Percentiles rank a stretch among this genome's conserved stretches.
Conservation (phyloP, 2,113 vertebrate genomes). For the Lucifuga dentata region DNA sequence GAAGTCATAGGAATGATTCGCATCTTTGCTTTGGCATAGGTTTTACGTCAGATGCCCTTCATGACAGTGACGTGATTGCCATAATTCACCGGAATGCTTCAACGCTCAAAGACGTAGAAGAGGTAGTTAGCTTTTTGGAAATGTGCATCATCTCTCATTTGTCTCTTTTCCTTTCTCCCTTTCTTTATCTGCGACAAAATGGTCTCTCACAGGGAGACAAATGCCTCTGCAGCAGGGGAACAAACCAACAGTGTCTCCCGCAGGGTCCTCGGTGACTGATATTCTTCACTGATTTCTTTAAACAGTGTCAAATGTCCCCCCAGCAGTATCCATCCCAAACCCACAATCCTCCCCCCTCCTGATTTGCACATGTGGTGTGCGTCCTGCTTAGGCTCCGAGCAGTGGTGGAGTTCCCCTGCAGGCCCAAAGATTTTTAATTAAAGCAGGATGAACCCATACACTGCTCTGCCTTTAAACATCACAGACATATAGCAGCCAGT, state of each 20-base stretch:
- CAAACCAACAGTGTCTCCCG: slow-evolving; percentile 64
- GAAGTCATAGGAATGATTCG: no score
- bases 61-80: slow-evolving; percentile 10
- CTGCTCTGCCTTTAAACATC: slow-evolving; percentile 43
- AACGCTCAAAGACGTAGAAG: neutral
- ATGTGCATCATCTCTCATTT: slow-evolving; percentile 10
- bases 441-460: slow-evolving; percentile 50
- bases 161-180: neutral
- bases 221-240: slow-evolving; percentile 62
- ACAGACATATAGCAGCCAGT: slow-evolving; percentile 33
- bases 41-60: no score
- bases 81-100: slow-evolving; percentile 23
- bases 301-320: slow-evolving; percentile 77
- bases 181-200: slow-evolving; percentile 29
- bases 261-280: slow-evolving; percentile 67
- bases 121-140: slow-evolving; percentile 22
- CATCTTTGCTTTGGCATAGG: no score
- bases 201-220: slow-evolving; percentile 56
- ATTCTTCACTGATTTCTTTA: slow-evolving; percentile 79
- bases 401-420: slow-evolving; percentile 44
- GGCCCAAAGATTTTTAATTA: slow-evolving; percentile 67
- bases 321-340: slow-evolving; percentile 5
- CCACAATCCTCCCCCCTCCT: slow-evolving; percentile 3
- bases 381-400: slow-evolving; percentile 44
- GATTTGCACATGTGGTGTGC: slow-evolving; percentile 63